Evolutionary conservation across 2,113 vertebrate species (phyloP), one percentile per base, ranked within the genome.

Genomic region (Dasyurus viverrinus): DNA sequence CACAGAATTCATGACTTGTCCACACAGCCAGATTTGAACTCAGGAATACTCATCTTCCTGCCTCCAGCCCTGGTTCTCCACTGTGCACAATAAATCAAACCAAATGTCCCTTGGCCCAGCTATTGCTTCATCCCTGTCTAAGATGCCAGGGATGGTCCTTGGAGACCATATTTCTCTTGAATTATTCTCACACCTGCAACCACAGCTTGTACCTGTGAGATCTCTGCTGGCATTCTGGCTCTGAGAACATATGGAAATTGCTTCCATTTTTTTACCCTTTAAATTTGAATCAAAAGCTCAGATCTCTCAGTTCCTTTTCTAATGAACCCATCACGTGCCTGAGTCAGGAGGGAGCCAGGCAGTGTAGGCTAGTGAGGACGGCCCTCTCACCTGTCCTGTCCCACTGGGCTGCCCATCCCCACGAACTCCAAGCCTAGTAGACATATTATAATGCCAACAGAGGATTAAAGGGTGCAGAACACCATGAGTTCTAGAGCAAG

Each of bases 351-450:
- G 68, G 53, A 94, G 55, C 36, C 23, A 26, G 27, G 48, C 46
- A 16, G 50, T 22, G 54, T 16, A 27, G 2, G 42, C 47, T 9
- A 2, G 30, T 8, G 92, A 2, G 23, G 50, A 25, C 9, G n/a
- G 24, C 89, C 36, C 0, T 57, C 24, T 57, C n/a, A 8, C 48
- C 46, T 89, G 19, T 42, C 16, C 1, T 50, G 76, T 60, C 19
- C 54, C 12, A 42, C 42, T 19, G 2, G 7, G 2, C 9, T 0
- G 42, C 27, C 89, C 24, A 2, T 22, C 46, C 53, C 27, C 93
- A 89, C 90, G 54, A 53, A 89, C n/a, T 90, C 84, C 2, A 68
- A n/a, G 90, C 10, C 90, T 91, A 42, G 89, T 89, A 92, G 93
- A 53, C 91, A 54, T 47, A 53, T 42, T 54, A 30, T 2, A 25